These are phyloP conservation scores for Pissodes strobi DNA, from an alignment of 1,140 invertebrate species.

Conservation along the genomic window DNA sequence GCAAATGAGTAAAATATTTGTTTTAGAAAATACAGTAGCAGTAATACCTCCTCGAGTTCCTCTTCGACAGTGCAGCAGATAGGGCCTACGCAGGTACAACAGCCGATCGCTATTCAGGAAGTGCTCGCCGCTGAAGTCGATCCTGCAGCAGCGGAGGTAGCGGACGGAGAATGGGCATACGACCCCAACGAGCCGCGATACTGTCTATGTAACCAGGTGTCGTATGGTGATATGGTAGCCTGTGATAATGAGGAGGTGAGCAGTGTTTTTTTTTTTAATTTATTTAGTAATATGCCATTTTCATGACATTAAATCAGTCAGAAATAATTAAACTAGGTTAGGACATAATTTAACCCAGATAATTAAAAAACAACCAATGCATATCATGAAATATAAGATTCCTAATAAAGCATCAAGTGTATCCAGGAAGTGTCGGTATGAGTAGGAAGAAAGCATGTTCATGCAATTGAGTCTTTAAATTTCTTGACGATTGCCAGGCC, in stretches of 20 bases:
- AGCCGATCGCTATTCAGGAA: conserved; percentile 35
- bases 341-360: too few species aligned
- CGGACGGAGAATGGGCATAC: conserved; percentile 71
- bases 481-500: too few species aligned
- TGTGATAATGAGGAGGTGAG: conserved; percentile 96
- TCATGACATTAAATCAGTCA: too few species aligned
- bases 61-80: conserved; percentile 35
- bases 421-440: too few species aligned
- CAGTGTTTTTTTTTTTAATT: too few species aligned
- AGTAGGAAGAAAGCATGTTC: too few species aligned
- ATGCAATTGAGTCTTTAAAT: too few species aligned
- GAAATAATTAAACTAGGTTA: too few species aligned
- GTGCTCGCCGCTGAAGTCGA: conserved; percentile 44
- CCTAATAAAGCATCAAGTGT: too few species aligned
- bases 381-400: too few species aligned
- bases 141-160: conserved; percentile 40
- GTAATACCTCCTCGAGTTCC: conserved; percentile 28
- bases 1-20: too few species aligned
- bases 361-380: too few species aligned
- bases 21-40: conserved; percentile 37
- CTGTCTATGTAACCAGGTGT: conserved; percentile 97
- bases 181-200: conserved; percentile 95
- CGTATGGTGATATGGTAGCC: conserved; percentile 98
- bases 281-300: neutral
- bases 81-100: conserved; percentile 27